Conservation (phyloP, 2,113 vertebrate species). For the Lutjanus erythropterus region DNA sequence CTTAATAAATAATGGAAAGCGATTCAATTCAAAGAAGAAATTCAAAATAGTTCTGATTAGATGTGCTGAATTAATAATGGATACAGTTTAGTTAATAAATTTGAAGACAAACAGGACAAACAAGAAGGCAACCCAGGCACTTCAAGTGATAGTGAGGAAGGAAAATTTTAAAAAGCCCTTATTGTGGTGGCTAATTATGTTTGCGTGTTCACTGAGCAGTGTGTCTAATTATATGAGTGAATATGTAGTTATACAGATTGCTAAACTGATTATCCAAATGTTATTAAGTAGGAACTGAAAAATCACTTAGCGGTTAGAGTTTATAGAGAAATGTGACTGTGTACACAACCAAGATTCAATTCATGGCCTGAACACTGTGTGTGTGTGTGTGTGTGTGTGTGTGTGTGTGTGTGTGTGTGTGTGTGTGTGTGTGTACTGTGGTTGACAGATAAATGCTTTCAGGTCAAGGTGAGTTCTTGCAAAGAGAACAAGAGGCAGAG, state of each 20-base stretch:
- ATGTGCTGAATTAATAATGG: neutral
- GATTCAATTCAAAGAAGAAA: neutral
- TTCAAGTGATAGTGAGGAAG: too few relatives aligned
- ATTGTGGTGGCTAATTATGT: neutral
- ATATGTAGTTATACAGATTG: neutral
- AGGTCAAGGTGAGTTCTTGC: conserved; percentile 68
- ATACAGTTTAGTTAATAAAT: neutral
- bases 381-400: conserved; percentile 13
- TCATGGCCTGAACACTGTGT: conserved; percentile 8
- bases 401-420: too few relatives aligned
- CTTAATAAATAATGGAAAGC: neutral
- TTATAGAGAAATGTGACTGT: conserved; percentile 33
- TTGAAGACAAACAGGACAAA: conserved; percentile 4
- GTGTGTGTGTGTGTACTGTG: conserved; percentile 22
- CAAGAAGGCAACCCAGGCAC: too few relatives aligned
- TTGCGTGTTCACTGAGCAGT: neutral
- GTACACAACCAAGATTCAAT: neutral
- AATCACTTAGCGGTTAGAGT: conserved; percentile 34
- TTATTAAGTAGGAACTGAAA: conserved; percentile 37
- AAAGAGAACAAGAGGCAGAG: conserved; percentile 24
- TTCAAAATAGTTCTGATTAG: neutral
- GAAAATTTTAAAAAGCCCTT: too few relatives aligned
- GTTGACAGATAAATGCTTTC: conserved; percentile 12
- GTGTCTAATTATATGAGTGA: neutral
- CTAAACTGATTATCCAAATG: neutral